A percentile compares a stretch with the other conserved stretches of the same genome.
These are phyloP conservation scores for Drosophila limbata DNA, from an alignment of 2,888 invertebrate species.

Conservation along the genomic window DNA sequence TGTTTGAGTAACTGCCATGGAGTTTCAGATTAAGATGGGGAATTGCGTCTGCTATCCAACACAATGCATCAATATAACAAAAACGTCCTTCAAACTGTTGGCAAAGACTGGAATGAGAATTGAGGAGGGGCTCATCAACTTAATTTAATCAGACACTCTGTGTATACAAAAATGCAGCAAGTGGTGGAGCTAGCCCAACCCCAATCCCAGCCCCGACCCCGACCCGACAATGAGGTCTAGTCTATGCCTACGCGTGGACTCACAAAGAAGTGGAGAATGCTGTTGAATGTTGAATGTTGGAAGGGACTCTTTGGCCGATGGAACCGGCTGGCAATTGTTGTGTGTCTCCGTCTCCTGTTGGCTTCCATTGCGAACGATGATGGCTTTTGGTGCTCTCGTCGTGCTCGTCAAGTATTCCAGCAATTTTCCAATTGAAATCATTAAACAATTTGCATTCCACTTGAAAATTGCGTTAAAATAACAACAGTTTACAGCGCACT, in stretches of 20 bases:
- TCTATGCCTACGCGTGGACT: constrained; percentile 65
- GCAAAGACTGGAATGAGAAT: not conserved
- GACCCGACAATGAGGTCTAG: constrained; percentile 43
- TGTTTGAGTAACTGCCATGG: constrained; percentile 71
- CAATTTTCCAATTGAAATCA: constrained; percentile 85
- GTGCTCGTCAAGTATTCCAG: constrained; percentile 78
- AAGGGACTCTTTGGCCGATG: constrained; percentile 12
- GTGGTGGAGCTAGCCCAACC: constrained; percentile 38
- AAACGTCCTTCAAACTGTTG: constrained; percentile 68
- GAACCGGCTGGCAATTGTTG: constrained; percentile 58
- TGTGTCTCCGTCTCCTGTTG: constrained; percentile 52
- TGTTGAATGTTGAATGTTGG: constrained; percentile 11
- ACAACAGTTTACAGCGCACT: constrained; percentile 72
- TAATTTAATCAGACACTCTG: constrained; percentile 83
- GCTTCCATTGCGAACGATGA: constrained; percentile 35
- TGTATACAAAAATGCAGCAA: constrained; percentile 76
- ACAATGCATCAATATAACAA: constrained; percentile 79
- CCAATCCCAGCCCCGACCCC: constrained; percentile 3
- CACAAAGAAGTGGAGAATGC: constrained; percentile 29
- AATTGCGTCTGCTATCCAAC: constrained; percentile 49
- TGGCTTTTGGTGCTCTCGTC: constrained; percentile 42
- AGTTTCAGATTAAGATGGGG: constrained; percentile 17
- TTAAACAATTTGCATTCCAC: constrained; percentile 84
- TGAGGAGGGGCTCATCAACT: constrained; percentile 66
- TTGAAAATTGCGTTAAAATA: constrained; percentile 84